Percentiles rank a stretch among this genome's conserved stretches.
Conservation (phyloP, 2,888 invertebrate genomes). For the Aleiodes testaceus region DNA sequence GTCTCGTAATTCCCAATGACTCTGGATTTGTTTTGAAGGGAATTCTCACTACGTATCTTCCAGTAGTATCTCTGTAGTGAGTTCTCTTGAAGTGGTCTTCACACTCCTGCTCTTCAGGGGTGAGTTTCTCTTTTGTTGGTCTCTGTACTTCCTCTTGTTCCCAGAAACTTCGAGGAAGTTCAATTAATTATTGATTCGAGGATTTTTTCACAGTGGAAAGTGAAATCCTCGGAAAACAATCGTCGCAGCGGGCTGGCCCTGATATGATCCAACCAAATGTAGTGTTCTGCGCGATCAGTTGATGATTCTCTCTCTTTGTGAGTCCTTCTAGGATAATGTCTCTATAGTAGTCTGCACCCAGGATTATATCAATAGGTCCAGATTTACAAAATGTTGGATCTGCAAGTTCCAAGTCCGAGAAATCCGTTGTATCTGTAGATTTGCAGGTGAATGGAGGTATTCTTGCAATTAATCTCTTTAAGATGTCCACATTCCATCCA, state of each 20-base stretch:
- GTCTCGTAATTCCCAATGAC: slow-evolving; percentile 19
- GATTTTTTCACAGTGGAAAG: not conserved
- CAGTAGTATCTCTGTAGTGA: slow-evolving; percentile 25
- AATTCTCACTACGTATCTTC: slow-evolving; percentile 40
- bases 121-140: not conserved
- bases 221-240: not conserved
- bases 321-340: not conserved
- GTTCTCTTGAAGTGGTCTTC: slow-evolving; percentile 37
- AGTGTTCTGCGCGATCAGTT: not conserved
- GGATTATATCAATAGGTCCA: no score
- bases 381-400: no score
- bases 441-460: not conserved
- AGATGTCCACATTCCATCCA: not conserved
- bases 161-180: not conserved
- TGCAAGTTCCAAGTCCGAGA: not conserved
- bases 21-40: slow-evolving; percentile 3
- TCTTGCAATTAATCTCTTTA: not conserved
- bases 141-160: not conserved
- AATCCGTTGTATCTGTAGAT: not conserved
- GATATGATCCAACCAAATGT: not conserved
- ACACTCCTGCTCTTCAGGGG: slow-evolving; percentile 34
- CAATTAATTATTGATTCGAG: not conserved
- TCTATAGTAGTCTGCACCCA: no score
- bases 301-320: not conserved
- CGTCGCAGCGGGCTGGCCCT: not conserved